Conservation (phyloP, 1,140 invertebrate genomes). For the Zaprionus capensis region DNA sequence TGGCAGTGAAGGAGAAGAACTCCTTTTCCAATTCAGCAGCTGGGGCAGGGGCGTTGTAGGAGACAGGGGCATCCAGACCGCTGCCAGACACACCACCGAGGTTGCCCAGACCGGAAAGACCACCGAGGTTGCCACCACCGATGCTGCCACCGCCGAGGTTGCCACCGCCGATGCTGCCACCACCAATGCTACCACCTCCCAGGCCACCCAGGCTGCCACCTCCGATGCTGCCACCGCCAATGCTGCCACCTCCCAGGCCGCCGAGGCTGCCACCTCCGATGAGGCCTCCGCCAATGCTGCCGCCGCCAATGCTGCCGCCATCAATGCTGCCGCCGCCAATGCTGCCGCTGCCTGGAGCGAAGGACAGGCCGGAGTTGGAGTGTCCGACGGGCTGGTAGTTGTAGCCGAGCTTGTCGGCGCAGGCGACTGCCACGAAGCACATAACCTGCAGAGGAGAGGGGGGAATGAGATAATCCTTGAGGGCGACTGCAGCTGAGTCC, state of each 20-base stretch:
- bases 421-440: constrained; percentile 76
- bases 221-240: background rate
- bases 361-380: constrained; percentile 68
- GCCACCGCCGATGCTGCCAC: constrained; percentile 17
- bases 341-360: constrained; percentile 48
- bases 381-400: constrained; percentile 78
- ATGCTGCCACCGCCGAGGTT: constrained; percentile 8
- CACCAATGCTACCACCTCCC: constrained; percentile 23
- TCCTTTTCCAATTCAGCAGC: constrained; percentile 62
- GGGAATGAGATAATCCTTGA: constrained; percentile 51
- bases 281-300: constrained; percentile 5
- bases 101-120: constrained; percentile 22
- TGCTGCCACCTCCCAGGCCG: constrained; percentile 10
- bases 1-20: constrained; percentile 65
- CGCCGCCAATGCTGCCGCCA: background rate
- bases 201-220: constrained; percentile 20
- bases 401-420: constrained; percentile 77
- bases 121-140: constrained; percentile 31
- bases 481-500: constrained; percentile 12
- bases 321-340: constrained; percentile 19
- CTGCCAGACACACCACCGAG: constrained; percentile 29
- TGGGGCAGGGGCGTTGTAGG: constrained; percentile 65
- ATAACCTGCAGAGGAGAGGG: constrained; percentile 56
- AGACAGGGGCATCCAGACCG: constrained; percentile 51
- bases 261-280: constrained; percentile 17